phyloP scores from a whole-genome alignment of 1,140 invertebrate species.

The Drosophila pallidifrons region DNA sequence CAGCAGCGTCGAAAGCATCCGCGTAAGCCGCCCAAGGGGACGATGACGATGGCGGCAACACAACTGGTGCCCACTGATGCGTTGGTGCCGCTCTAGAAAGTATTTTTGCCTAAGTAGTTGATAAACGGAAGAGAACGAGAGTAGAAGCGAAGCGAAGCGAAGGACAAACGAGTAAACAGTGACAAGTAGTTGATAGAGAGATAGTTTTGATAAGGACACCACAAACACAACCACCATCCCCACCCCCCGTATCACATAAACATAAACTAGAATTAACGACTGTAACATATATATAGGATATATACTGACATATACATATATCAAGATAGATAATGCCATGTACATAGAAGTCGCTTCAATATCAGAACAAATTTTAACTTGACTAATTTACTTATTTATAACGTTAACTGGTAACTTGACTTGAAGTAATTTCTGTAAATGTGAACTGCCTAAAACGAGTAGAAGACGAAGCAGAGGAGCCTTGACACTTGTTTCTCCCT shows the following conservation, averaged over 20 bases:
- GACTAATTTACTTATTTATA: constrained; percentile 18
- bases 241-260: neutral
- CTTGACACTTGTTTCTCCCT: constrained; percentile 31
- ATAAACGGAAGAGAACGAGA: neutral
- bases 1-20: constrained; percentile 79
- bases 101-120: constrained; percentile 67
- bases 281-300: constrained; percentile 5
- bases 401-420: constrained; percentile 13
- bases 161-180: constrained; percentile 82
- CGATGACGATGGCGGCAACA: neutral
- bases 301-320: constrained; percentile 15
- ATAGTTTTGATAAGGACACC: constrained; percentile 25
- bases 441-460: constrained; percentile 36
- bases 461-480: constrained; percentile 14
- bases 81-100: constrained; percentile 68
- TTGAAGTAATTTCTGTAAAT: constrained; percentile 38
- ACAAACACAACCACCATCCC: constrained; percentile 11
- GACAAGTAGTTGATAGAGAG: constrained; percentile 68
- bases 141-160: neutral
- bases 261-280: neutral
- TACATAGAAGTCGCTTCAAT: constrained; percentile 53
- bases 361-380: constrained; percentile 38
- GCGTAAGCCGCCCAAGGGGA: constrained; percentile 71
- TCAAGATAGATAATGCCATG: constrained; percentile 17
- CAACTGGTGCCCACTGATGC: constrained; percentile 60